phyloP scores from a whole-genome alignment of 2,888 invertebrate species.

The Perizoma flavofasciatum region DNA sequence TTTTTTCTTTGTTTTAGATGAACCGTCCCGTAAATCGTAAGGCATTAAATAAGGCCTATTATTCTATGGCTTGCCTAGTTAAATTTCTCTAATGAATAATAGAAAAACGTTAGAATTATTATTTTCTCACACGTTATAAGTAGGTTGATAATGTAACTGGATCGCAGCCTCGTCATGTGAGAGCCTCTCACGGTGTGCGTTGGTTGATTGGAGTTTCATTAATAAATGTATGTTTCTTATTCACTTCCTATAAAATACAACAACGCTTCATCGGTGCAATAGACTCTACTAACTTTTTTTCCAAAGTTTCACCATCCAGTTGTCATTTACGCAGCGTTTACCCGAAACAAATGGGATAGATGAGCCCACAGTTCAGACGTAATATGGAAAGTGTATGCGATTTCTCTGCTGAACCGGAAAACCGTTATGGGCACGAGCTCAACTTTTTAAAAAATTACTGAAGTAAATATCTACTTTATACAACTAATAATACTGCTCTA shows the following conservation, averaged over 20 bases:
- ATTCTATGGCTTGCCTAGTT: not conserved
- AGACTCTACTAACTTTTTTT: conserved; percentile 28
- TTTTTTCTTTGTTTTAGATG: not conserved
- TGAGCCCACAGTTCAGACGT: not conserved
- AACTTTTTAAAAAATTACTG: not conserved
- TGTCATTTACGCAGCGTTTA: not conserved
- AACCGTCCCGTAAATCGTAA: not conserved
- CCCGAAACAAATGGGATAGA: not conserved
- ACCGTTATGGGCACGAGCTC: not conserved
- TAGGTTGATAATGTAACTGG: conserved; percentile 61
- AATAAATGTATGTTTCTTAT: conserved; percentile 42
- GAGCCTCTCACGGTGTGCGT: conserved; percentile 69
- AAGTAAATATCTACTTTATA: not conserved
- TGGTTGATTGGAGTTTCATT: conserved; percentile 56
- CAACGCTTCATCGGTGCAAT: conserved; percentile 32
- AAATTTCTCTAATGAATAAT: conserved; percentile 22
- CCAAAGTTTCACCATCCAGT: conserved; percentile 3
- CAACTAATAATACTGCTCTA: not conserved
- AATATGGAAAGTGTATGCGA: conserved; percentile 6
- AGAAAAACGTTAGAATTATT: conserved; percentile 37
- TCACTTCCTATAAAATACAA: conserved; percentile 29
- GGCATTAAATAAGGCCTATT: conserved; percentile 10
- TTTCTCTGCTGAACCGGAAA: conserved; percentile 10
- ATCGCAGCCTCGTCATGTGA: conserved; percentile 64
- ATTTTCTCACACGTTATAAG: conserved; percentile 62